Conservation (phyloP, 2,797 vertebrate species). For the Pseudomugil gertrudae region DNA sequence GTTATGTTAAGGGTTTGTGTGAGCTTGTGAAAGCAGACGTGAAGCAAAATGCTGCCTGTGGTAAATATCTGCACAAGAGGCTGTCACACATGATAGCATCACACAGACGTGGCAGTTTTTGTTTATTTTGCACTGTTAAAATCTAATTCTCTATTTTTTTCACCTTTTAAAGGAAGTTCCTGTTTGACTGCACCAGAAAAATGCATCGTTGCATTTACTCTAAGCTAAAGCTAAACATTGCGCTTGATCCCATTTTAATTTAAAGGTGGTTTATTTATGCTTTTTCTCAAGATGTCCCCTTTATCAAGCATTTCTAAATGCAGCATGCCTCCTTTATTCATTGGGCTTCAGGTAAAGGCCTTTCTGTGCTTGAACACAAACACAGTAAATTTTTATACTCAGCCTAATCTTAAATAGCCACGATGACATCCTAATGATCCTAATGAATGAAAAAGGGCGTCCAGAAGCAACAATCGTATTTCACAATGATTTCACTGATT, state of each 20-base stretch:
- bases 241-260: background rate
- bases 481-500: background rate
- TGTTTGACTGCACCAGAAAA: conserved; percentile 4
- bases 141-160: background rate
- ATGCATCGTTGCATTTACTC: background rate
- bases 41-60: conserved; percentile 9
- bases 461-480: background rate
- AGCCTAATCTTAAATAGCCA: background rate
- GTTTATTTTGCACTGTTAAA: conserved; percentile 13
- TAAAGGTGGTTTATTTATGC: background rate
- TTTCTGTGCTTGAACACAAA: background rate
- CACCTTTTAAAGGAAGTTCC: background rate
- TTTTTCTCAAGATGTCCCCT: background rate
- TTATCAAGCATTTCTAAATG: background rate
- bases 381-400: background rate
- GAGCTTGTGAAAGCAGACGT: conserved; percentile 20
- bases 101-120: conserved; percentile 7
- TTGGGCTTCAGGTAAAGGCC: background rate
- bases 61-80: conserved; percentile 8
- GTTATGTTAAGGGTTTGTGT: conserved; percentile 10
- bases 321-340: background rate
- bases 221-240: background rate
- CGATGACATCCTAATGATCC: conserved; percentile 2
- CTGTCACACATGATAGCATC: conserved; percentile 3
- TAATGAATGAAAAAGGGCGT: background rate